These are phyloP conservation scores for Delichon dasypus DNA, from an alignment of 2,797 vertebrate species.

Conservation along the genomic window DNA sequence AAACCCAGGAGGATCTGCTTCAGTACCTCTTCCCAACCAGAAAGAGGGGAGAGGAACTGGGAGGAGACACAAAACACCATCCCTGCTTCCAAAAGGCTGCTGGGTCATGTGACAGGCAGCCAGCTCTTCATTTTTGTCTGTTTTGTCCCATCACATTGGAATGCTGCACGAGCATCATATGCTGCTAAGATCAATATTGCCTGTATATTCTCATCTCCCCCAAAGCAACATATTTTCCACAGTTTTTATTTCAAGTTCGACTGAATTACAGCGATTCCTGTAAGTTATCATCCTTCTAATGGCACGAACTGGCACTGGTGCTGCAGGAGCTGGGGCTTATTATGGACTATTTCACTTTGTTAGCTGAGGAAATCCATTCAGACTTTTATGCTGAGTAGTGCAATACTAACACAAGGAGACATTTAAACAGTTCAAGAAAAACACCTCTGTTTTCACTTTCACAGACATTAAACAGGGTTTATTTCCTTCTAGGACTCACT, in stretches of 20 bases:
- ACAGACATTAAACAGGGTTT: not conserved
- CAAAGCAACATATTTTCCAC: slow-evolving; percentile 26
- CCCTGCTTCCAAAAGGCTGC: not conserved
- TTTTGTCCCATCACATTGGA: slow-evolving; percentile 15
- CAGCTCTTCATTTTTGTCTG: not conserved
- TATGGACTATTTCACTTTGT: not conserved
- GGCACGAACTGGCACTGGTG: not conserved
- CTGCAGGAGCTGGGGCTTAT: not conserved
- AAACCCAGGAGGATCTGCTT: not conserved
- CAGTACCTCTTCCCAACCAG: not conserved
- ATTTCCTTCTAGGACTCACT: not conserved
- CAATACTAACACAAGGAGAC: not conserved
- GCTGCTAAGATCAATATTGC: slow-evolving; percentile 14
- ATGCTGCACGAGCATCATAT: slow-evolving; percentile 33
- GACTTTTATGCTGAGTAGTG: slow-evolving; percentile 4
- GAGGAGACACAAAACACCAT: not conserved
- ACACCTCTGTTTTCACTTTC: not conserved
- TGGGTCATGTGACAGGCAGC: not conserved
- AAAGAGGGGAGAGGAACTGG: not conserved
- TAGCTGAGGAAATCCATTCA: slow-evolving; percentile 13
- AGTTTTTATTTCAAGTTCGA: slow-evolving; percentile 24
- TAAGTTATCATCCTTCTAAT: not conserved
- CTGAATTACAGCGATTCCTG: not conserved
- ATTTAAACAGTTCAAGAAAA: not conserved
- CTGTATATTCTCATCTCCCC: slow-evolving; percentile 4